Base-by-base conservation (phyloP, 2,888 invertebrate genomes). In the Tridacna gigas region DNA sequence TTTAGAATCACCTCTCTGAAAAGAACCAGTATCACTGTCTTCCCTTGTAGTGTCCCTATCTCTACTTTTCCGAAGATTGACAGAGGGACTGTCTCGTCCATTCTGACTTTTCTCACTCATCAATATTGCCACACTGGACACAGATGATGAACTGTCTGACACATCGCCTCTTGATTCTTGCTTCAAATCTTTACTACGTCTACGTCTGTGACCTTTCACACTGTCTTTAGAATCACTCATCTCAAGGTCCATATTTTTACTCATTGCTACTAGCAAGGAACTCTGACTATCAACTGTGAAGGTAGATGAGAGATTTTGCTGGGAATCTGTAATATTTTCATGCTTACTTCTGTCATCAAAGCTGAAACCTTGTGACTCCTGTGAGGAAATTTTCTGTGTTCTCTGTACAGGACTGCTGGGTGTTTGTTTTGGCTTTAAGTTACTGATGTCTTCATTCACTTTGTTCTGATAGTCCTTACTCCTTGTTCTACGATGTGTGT, bases 251-350 rank as follows among this genome's bases (percentile, higher is more conserved):
- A 87, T 74, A 25, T 88, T 82, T 67, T 88, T 90, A 81, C 80
- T 88, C 66, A 91, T 83, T 69, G 89, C 90, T 66, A 89, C 84
- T 48, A 92, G 74, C 73, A 89, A 88, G 28, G 91, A 92, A 73
- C 86, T 89, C 67, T 89, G 90, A 63, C 91, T 89, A 56, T 92
- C 91, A 20, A 92, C 82, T 51, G 91, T 91, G 80, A 91, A 92
- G 11, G 91, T 92, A 63, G 90, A 91, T 13, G 92, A 91, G 84
- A 92, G 48, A 80, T 88, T 88, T 56, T 82, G 80, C 69, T 83
- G 83, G 9, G 82, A 82, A 37, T 82, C 81, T 25, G 66, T 74
- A 26, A 71, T 73, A 73, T 77, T 82, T 18, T 86, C 88, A 60
- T 76, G 48, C 61, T 75, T 83, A 74, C 74, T 83, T 45, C 78